Evolutionary conservation across 2,888 invertebrate species (phyloP).

Genomic region (Hoplodrina ambigua): DNA sequence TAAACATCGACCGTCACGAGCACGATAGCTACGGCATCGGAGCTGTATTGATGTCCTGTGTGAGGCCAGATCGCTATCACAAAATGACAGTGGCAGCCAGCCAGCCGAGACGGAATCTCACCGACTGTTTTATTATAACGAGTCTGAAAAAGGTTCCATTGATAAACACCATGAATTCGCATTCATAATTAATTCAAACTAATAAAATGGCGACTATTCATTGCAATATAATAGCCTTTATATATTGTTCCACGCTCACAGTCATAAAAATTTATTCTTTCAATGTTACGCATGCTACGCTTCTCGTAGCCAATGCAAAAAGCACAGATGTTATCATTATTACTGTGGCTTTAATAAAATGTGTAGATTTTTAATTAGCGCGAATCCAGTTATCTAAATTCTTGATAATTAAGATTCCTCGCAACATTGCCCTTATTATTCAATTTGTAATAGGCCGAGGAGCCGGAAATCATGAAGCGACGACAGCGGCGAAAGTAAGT

Average conservation of each 20-base stretch:
- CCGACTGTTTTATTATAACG: constrained; percentile 32
- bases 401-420: neutral
- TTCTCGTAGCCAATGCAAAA: constrained; percentile 14
- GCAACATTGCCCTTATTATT: neutral
- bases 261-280: constrained; percentile 16
- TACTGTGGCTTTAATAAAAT: neutral
- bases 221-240: constrained; percentile 27
- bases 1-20: constrained; percentile 15
- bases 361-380: neutral
- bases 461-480: neutral
- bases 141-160: constrained; percentile 48
- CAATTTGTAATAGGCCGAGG: neutral
- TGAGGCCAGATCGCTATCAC: constrained; percentile 63
- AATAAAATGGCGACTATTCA: constrained; percentile 40
- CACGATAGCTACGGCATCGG: constrained; percentile 19
- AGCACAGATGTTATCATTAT: neutral
- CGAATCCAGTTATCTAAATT: neutral
- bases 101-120: constrained; percentile 57
- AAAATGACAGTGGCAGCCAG: constrained; percentile 51
- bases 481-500: neutral
- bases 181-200: constrained; percentile 41
- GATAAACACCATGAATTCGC: constrained; percentile 40
- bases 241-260: constrained; percentile 21
- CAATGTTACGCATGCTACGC: constrained; percentile 8
- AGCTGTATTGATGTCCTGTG: constrained; percentile 43